phyloP scores from a whole-genome alignment of 2,888 invertebrate species.

The Bruchidius siliquastri region DNA sequence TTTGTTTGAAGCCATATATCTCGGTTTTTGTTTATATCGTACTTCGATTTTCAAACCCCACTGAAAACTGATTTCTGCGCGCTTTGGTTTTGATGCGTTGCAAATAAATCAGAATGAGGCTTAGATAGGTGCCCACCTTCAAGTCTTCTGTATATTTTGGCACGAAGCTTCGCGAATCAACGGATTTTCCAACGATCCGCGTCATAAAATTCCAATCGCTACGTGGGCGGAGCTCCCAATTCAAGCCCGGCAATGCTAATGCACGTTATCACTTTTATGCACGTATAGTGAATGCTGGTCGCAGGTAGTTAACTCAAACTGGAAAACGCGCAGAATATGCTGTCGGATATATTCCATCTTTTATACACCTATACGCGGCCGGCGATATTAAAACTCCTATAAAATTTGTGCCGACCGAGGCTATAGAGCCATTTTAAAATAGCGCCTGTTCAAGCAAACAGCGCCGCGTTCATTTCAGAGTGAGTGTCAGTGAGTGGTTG shows the following conservation, averaged over 20 bases:
- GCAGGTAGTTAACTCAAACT: conserved; percentile 15
- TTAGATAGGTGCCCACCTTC: no score
- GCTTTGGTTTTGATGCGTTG: no score
- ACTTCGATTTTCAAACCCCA: no score
- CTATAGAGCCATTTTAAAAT: conserved; percentile 21
- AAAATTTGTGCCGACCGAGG: conserved; percentile 28
- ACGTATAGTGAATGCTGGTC: neutral
- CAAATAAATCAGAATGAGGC: no score
- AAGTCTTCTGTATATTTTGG: no score
- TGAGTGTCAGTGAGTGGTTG: neutral
- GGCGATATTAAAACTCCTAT: conserved; percentile 29
- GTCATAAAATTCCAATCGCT: neutral
- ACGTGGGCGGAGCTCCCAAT: neutral
- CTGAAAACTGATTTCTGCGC: no score
- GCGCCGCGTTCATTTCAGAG: neutral
- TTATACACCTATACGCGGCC: conserved; percentile 14
- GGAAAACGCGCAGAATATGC: conserved; percentile 6
- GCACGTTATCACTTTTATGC: neutral
- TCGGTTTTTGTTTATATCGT: no score
- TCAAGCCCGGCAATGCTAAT: neutral
- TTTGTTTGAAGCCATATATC: no score
- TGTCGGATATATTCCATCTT: conserved; percentile 22
- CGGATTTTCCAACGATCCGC: neutral
- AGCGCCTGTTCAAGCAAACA: neutral
- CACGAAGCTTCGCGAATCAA: neutral